Evolutionary conservation across 2,888 invertebrate genomes (phyloP), one percentile per base, ranked within the genome.

Genomic region (Bembecia ichneumoniformis): DNA sequence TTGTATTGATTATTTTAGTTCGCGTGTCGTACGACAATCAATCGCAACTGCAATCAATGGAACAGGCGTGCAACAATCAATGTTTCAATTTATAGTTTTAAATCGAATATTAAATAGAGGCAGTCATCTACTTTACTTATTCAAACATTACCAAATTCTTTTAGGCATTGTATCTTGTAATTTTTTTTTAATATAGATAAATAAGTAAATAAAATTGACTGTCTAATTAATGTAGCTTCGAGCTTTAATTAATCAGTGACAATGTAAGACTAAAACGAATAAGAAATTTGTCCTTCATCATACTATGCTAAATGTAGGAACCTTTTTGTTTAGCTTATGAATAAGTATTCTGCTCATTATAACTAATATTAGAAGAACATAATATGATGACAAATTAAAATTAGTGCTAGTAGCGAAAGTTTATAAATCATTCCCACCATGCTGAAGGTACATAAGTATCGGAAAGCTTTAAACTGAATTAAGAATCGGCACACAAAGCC

Each of bases 1-100:
- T 14, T 7, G 14, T n/a, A 14, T 13, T 40, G 40, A 40, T 14
- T 17, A 14, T 10, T 20, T n/a, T n/a, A 34, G 20, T 3, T 84
- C 61, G 84, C 84, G 83, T 84, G 84, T 58, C 54, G 15, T 49
- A 54, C 55, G 40, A 68, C 71, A 69, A 84, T 84, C 81, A 76
- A 83, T 83, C 78, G 78, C 62, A 55, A 52, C 63, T 63, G 71
- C 71, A 82, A 84, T 84, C 84, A 83, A 86, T 84, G 81, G 69
- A 74, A 64, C 74, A 64, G 59, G 69, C 74, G 67, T 68, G 76
- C 76, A 66, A 68, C 81, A 83, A 86, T 84, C 84, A 83, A 84
- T 83, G 82, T 73, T 67, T 68, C 74, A 70, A 77, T 74, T 40
- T 77, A 71, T 71, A 51, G 60, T 62, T 64, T 69, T 59, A 60